Evolutionary conservation across 2,888 invertebrate species (phyloP).

Genomic region (Prosopocoilus inquinatus): DNA sequence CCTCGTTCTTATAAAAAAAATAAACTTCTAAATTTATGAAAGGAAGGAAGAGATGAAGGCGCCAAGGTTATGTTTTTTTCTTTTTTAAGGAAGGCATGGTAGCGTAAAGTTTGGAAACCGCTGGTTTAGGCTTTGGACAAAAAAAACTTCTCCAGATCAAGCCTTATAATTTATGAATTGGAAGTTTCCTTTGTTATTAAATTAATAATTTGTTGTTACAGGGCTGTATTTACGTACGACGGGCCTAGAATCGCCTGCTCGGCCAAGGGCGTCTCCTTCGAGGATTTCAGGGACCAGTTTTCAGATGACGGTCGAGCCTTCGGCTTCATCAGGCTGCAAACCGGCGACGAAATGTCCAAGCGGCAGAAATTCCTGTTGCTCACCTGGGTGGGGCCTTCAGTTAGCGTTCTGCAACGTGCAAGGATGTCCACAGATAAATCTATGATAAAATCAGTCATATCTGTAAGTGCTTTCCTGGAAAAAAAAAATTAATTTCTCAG

Average conservation of each 20-base stretch:
- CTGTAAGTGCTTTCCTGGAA: conserved; percentile 54
- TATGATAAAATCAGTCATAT: conserved; percentile 71
- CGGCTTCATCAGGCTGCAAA: conserved; percentile 71
- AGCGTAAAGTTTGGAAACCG: too few species aligned
- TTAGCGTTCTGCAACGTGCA: conserved; percentile 74
- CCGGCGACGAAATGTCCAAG: conserved; percentile 82
- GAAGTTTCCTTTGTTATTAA: too few species aligned
- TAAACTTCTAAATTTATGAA: too few species aligned
- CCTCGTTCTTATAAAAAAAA: too few species aligned
- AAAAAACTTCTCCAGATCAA: too few species aligned
- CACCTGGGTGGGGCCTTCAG: conserved; percentile 74
- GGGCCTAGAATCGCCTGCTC: conserved; percentile 66
- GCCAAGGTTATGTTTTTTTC: too few species aligned
- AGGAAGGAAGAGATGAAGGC: too few species aligned
- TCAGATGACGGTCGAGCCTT: conserved; percentile 72
- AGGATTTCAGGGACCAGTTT: conserved; percentile 67
- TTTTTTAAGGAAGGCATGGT: too few species aligned
- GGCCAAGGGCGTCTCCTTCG: conserved; percentile 67
- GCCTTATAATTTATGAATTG: too few species aligned
- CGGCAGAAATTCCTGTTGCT: conserved; percentile 76
- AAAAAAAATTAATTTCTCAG: too few species aligned
- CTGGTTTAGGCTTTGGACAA: too few species aligned
- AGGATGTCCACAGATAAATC: conserved; percentile 82
- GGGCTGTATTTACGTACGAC: conserved; percentile 77
- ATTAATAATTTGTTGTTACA: too few species aligned